Evolutionary conservation across 1,140 invertebrate species (phyloP).

Genomic region (Orussus abietinus): DNA sequence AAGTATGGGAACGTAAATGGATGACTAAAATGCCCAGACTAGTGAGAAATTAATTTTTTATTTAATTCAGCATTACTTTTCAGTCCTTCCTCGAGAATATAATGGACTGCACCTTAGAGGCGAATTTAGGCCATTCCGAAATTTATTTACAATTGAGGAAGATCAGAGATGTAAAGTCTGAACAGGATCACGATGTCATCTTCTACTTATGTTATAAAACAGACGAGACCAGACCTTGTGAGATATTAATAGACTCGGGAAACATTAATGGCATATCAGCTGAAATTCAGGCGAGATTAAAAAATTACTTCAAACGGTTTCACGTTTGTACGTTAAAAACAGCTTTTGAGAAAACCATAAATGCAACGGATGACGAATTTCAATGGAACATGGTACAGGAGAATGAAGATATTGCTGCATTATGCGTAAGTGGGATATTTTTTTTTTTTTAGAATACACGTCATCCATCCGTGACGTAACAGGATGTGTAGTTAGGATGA

Average conservation of each 20-base stretch:
- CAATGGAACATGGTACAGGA: background rate
- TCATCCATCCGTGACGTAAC: too few relatives aligned
- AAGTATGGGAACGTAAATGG: slow-evolving; percentile 8
- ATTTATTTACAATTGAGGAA: slow-evolving; percentile 7
- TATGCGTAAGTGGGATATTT: background rate
- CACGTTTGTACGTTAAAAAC: slow-evolving; percentile 2
- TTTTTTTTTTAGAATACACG: background rate
- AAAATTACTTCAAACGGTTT: slow-evolving; percentile 16
- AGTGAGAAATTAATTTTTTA: background rate
- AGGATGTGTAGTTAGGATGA: background rate
- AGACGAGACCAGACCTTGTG: slow-evolving; percentile 7
- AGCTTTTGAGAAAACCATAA: slow-evolving; percentile 7
- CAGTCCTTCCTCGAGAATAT: background rate
- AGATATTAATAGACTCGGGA: slow-evolving; percentile 1
- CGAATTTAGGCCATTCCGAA: slow-evolving; percentile 2
- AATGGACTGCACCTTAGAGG: background rate
- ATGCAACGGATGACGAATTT: slow-evolving; percentile 2
- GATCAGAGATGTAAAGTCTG: slow-evolving; percentile 2
- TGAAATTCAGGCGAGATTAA: slow-evolving; percentile 1
- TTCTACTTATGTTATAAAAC: slow-evolving; percentile 15
- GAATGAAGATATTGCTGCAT: background rate
- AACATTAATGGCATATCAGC: background rate
- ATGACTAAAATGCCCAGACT: background rate
- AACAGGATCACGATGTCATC: slow-evolving; percentile 2
- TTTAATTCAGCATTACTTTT: background rate